Percentiles rank a stretch among this genome's conserved stretches.
phyloP scores from a whole-genome alignment of 2,113 vertebrate genomes.

The Synodontis membranacea region DNA sequence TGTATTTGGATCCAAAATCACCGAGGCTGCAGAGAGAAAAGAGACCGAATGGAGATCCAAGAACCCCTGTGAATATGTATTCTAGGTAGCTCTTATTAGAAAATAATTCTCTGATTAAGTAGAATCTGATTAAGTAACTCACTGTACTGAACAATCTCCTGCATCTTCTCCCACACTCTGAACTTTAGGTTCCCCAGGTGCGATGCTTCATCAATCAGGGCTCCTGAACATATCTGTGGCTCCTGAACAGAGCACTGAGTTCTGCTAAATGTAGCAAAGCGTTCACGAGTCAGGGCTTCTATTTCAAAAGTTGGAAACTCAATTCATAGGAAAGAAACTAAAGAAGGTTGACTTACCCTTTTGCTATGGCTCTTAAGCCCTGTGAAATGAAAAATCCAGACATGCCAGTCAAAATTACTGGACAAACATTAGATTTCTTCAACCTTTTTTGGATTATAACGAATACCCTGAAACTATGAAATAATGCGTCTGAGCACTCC shows the following conservation, averaged over 20 bases:
- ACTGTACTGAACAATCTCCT: slow-evolving; percentile 30
- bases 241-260: slow-evolving; percentile 11
- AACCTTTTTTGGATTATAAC: not conserved
- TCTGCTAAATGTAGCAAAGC: not conserved
- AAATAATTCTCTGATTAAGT: not conserved
- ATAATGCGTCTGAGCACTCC: not conserved
- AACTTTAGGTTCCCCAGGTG: slow-evolving; percentile 41
- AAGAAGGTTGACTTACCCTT: not conserved
- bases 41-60: not conserved
- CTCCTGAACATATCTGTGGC: slow-evolving; percentile 4
- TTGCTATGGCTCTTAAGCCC: slow-evolving; percentile 5
- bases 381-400: not conserved
- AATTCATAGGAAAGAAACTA: not conserved
- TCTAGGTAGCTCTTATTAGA: not conserved
- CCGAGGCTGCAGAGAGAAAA: slow-evolving; percentile 8
- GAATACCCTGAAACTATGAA: not conserved
- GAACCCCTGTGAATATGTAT: not conserved
- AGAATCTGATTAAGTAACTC: slow-evolving; percentile 11
- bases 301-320: not conserved
- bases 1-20: slow-evolving; percentile 45
- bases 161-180: slow-evolving; percentile 44
- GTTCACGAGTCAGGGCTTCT: not conserved
- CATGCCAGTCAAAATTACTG: not conserved
- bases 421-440: not conserved
- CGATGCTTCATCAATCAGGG: slow-evolving; percentile 30